Base-by-base conservation (phyloP, 2,888 invertebrate species). In the Campopleginae sp. region DNA sequence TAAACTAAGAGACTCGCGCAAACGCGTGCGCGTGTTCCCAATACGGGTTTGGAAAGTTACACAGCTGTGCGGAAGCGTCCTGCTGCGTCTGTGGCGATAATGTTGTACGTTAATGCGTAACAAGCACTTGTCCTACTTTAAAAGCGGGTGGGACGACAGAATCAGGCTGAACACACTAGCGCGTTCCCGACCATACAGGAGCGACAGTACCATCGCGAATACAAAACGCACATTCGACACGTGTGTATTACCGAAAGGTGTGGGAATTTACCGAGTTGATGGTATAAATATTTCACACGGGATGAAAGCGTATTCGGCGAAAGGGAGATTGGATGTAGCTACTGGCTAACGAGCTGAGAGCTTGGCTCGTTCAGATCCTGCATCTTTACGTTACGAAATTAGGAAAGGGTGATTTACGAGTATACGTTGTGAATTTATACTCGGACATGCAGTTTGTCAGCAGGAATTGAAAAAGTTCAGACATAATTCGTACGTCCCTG, bases 51-150 rank as follows among this genome's bases (percentile, higher is more conserved):
- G 46, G 72, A 85, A 82, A 85, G 71, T 63, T 71, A 79, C 14
- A 63, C 58, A 61, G 70, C 79, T 79, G 70, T 27, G 75, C 23
- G 38, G 63, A 70, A 51, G 71, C 70, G 31, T 71, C 71, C 63
- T 65, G 75, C 68, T 68, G 83, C 27, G 31, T 71, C 71, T 85
- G 76, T 51, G 27, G 77, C 77, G 80, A 82, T 85, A 82, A 85
- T 82, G 71, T 74, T 82, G 77, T 80, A 80, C 80, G 80, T 77
- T 82, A 63, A 76, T 84, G 84, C 76, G 84, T 76, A 84, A 86
- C 84, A 79, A 84, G 82, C 84, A 84, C 82, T 84, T 75, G 75
- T 82, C 82, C 72, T 80, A 82, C 79, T 86, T 79, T 58, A 31
- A 65, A 71, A 65, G 46, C 81, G 46, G 65, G 75, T 54, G 68